Conservation (phyloP, 2,888 invertebrate species). For the Biston stratarius region DNA sequence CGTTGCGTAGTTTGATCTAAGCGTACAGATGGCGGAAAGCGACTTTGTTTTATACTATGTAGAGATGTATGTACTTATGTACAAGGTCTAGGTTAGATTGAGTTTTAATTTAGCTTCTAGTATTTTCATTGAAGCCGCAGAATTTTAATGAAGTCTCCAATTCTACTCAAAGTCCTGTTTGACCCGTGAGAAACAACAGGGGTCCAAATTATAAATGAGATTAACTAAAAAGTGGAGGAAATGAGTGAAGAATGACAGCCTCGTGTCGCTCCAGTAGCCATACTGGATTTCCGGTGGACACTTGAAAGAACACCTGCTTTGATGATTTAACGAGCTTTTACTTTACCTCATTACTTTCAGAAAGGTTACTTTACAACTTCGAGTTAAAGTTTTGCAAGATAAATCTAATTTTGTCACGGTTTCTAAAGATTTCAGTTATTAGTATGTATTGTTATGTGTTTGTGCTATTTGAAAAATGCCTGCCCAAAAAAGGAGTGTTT, state of each 20-base stretch:
- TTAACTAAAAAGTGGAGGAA: slow-evolving; percentile 72
- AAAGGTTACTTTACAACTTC: not conserved
- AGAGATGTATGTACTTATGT: too few species aligned
- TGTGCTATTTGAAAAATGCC: too few species aligned
- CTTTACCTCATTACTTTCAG: not conserved
- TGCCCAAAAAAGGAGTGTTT: too few species aligned
- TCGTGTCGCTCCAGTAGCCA: slow-evolving; percentile 71
- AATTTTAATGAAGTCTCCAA: too few species aligned
- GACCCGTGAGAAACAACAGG: slow-evolving; percentile 65
- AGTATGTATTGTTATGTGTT: too few species aligned
- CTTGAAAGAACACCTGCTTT: slow-evolving; percentile 66
- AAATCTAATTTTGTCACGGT: not conserved
- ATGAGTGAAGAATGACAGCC: slow-evolving; percentile 73
- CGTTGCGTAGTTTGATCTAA: too few species aligned
- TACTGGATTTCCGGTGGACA: slow-evolving; percentile 70
- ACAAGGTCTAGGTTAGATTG: too few species aligned
- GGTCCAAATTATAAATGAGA: slow-evolving; percentile 60
- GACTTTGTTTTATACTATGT: too few species aligned
- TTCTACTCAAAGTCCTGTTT: slow-evolving; percentile 47
- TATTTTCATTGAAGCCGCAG: too few species aligned
- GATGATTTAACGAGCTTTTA: slow-evolving; percentile 34
- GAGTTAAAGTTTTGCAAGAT: slow-evolving; percentile 4
- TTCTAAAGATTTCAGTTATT: not conserved
- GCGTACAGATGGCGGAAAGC: too few species aligned
- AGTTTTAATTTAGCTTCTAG: too few species aligned